Base-by-base conservation (phyloP, 2,888 invertebrate species). In the Spialia ferax region DNA sequence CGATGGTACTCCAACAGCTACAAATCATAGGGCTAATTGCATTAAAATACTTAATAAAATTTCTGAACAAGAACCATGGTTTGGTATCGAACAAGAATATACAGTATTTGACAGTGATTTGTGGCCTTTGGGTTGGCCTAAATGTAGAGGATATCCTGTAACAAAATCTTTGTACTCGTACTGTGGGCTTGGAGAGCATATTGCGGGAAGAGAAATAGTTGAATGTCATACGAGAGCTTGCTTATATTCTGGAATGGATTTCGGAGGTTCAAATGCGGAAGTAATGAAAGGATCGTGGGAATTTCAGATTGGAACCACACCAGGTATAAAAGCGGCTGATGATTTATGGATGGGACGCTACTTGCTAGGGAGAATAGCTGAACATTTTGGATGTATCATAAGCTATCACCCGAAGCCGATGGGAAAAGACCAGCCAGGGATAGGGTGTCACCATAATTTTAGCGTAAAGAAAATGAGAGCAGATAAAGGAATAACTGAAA, bases 211-310 rank as follows among this genome's bases (percentile, higher is more conserved):
- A 70, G 99, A 99, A 83, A 96, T 99, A 73, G 98, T 98, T 15
- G 99, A 99, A 88, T 97, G 98, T 38, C 99, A 99, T 82, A 88
- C 94, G 0, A 83, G 93, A 73, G 95, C 99, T 10, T 99, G 99
- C 80, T 90, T 99, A 65, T 99, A 98, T 84, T 97, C 99, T 63
- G 99, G 99, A 48, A 95, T 99, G 78, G 97, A 97, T 78, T 97
- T 98, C 75, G 95, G 96, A 63, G 99, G 99, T 54, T 97, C 97
- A 59, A 99, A 99, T 87, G 99, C 99, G n/a, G 99, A 99, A 94
- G 99, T 99, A 29, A 99, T 99, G 99, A 99, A 98, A 48, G 97
- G 98, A 15, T 98, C 98, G 90, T 97, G 97, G 97, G 97, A 97
- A 86, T 97, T 95, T 88, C 98, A 98, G 91, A 96, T 99, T 13